Evolutionary conservation across 2,797 vertebrate genomes (phyloP), one percentile per base, ranked within the genome.

Genomic region (Gallirallus australis): DNA sequence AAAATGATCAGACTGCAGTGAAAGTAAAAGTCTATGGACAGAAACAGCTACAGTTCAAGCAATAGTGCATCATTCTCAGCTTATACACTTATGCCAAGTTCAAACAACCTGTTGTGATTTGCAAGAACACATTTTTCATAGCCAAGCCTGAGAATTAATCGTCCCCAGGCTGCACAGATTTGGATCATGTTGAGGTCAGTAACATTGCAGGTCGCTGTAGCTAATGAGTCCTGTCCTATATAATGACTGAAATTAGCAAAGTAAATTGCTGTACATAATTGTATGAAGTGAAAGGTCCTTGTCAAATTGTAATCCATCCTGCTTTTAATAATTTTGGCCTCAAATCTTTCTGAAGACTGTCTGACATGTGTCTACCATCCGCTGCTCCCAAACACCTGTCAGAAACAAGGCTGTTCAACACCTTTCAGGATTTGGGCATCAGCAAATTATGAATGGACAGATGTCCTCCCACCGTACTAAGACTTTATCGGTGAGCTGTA

Each of bases 11-110:
- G 94, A 94, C 75, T 80, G 81, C 70, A 85, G 56, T 45, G 93
- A 95, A 96, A 48, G 82, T 70, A 93, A 92, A 90, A 0, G 6
- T 39, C 72, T 35, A 57, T 0, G 33, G 72, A 96, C 56, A 95
- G 73, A 94, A 94, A 92, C 77, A 79, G 86, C 86, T 91, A 93
- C 68, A 95, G 65, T 61, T 97, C 82, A 95, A 95, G 57, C 48
- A 96, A 94, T 2, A 15, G 20, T 5, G 2, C 19, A 89, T 68
- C 52, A 91, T 79, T 93, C 66, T 66, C 63, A 91, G 47, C 7
- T 86, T 90, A 88, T n/a, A 75, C n/a, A 76, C 71, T 72, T 75
- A 61, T n/a, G 47, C 63, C 37, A 91, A 70, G 25, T 90, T 77
- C 40, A 68, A 93, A 90, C 59, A 86, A 79, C 71, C 56, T 73